Conservation (phyloP, 2,888 invertebrate genomes). For the Calameuta pallipes region DNA sequence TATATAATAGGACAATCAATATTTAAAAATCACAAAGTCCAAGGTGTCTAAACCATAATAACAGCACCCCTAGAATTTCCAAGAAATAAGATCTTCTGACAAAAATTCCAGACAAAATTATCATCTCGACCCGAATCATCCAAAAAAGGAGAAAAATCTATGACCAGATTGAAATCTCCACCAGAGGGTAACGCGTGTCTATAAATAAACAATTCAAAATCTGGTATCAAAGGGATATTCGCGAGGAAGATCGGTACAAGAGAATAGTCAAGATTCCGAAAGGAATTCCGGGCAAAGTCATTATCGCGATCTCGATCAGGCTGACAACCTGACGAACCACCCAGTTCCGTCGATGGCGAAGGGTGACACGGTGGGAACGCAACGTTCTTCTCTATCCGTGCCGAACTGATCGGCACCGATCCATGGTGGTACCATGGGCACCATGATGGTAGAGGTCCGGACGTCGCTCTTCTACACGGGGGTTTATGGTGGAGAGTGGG, state of each 20-base stretch:
- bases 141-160: not conserved
- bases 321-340: slow-evolving; percentile 49
- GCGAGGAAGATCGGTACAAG: not conserved
- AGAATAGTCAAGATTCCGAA: not conserved
- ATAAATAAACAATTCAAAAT: not conserved
- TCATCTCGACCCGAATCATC: not conserved
- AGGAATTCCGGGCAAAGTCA: not conserved
- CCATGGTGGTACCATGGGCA: slow-evolving; percentile 6
- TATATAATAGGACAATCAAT: not conserved
- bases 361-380: slow-evolving; percentile 40
- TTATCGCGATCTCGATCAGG: slow-evolving; percentile 9
- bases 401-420: slow-evolving; percentile 30
- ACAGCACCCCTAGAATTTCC: not conserved
- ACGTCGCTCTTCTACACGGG: not conserved
- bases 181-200: not conserved
- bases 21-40: not conserved
- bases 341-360: slow-evolving; percentile 30
- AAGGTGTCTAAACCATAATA: not conserved
- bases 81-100: not conserved
- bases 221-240: not conserved
- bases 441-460: slow-evolving; percentile 8
- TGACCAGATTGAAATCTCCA: not conserved
- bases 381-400: slow-evolving; percentile 18
- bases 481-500: not conserved
- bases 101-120: not conserved